Evolutionary conservation across 2,113 vertebrate species (phyloP).

Genomic region (Lonchura striata): DNA sequence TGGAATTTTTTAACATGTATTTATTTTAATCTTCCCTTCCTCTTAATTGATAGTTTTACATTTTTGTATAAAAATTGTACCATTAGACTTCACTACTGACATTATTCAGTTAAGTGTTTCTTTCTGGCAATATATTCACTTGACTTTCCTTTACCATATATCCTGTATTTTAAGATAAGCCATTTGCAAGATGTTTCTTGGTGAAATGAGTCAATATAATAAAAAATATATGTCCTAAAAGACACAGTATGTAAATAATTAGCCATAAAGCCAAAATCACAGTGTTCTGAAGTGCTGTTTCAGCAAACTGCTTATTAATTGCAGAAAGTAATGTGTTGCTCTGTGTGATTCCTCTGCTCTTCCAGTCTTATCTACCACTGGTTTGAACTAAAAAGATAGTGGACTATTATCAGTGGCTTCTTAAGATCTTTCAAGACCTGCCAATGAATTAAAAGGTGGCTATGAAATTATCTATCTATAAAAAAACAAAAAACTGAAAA

Average conservation of each 20-base stretch:
- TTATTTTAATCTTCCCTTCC: background rate
- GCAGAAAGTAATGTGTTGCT: background rate
- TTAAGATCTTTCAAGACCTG: background rate
- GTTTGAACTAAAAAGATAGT: background rate
- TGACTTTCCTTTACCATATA: background rate
- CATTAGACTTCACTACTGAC: background rate
- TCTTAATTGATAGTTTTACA: background rate
- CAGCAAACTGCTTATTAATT: background rate
- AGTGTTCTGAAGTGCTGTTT: background rate
- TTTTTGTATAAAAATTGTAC: background rate
- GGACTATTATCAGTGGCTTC: background rate
- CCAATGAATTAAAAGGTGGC: background rate
- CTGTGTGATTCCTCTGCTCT: background rate
- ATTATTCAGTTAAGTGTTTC: background rate
- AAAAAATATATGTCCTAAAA: background rate
- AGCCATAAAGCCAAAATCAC: background rate
- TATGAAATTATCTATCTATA: background rate
- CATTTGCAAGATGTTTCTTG: background rate
- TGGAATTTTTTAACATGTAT: background rate
- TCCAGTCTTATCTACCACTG: background rate
- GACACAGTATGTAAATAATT: background rate
- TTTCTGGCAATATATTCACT: background rate
- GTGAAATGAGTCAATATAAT: background rate
- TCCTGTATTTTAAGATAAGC: background rate
- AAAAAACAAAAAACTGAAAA: background rate